Percentiles rank a stretch among this genome's conserved stretches.
These are phyloP conservation scores for Dromius quadrimaculatus DNA, from an alignment of 2,888 invertebrate genomes.

Conservation along the genomic window DNA sequence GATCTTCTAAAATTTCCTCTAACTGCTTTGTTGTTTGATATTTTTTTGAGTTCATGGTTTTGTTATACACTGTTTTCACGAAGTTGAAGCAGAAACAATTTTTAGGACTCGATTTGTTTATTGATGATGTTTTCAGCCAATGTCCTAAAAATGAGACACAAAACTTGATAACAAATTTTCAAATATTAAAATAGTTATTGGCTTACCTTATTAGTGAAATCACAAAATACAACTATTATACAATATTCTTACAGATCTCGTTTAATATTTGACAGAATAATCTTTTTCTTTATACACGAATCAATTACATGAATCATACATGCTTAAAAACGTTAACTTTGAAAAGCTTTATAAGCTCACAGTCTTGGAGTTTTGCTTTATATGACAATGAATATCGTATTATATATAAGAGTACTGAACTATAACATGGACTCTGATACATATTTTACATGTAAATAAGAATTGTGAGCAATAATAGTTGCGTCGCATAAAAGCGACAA, in stretches of 20 bases:
- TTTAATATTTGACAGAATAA: slow-evolving; percentile 3
- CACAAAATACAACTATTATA: slow-evolving; percentile 5
- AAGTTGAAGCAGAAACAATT: neutral
- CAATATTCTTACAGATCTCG: neutral
- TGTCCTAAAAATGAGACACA: slow-evolving; percentile 4
- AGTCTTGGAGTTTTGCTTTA: too few relatives aligned
- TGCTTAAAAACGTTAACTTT: neutral
- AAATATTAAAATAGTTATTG: neutral
- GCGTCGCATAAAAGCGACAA: too few relatives aligned
- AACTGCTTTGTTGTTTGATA: slow-evolving; percentile 5
- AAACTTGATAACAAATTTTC: slow-evolving; percentile 2
- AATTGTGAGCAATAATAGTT: too few relatives aligned
- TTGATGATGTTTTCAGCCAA: slow-evolving; percentile 6
- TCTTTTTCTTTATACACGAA: neutral
- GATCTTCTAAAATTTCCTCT: slow-evolving; percentile 1
- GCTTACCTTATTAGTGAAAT: neutral
- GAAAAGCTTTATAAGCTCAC: too few relatives aligned
- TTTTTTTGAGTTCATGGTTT: neutral
- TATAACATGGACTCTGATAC: too few relatives aligned
- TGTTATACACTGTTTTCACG: neutral
- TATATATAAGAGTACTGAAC: too few relatives aligned
- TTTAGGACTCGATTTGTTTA: neutral
- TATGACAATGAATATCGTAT: too few relatives aligned
- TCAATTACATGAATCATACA: slow-evolving; percentile 4
- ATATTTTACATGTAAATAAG: too few relatives aligned